phyloP scores from a whole-genome alignment of 2,797 vertebrate species.

The Ibycter americanus region DNA sequence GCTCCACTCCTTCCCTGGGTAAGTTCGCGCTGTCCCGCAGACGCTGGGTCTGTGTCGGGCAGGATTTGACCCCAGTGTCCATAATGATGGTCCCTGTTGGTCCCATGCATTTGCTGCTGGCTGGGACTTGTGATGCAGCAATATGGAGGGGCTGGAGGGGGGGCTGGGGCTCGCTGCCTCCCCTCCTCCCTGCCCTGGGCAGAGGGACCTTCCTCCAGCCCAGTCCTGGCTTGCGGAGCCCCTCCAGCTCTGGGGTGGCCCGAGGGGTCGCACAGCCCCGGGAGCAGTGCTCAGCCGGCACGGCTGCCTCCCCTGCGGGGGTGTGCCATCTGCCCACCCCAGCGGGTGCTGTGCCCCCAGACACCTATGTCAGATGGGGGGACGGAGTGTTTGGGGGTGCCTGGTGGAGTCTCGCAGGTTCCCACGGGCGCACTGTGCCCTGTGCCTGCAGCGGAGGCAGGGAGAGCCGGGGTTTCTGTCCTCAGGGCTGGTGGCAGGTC shows the following conservation, averaged over 20 bases:
- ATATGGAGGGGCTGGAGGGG: fast-evolving
- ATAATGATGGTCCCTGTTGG: too few relatives aligned
- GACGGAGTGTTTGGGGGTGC: background rate
- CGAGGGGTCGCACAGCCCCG: background rate
- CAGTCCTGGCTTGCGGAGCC: fast-evolving
- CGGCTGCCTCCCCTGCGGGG: background rate
- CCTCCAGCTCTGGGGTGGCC: background rate
- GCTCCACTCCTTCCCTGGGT: background rate
- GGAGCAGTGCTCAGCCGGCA: background rate
- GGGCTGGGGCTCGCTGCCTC: background rate
- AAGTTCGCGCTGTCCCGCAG: background rate
- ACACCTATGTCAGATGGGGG: fast-evolving
- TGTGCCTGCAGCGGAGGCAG: background rate
- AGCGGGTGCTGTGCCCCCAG: fast-evolving
- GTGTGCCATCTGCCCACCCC: fast-evolving
- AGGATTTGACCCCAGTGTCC: background rate
- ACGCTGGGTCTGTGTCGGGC: fast-evolving
- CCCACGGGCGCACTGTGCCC: background rate
- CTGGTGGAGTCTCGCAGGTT: background rate
- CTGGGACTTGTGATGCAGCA: background rate
- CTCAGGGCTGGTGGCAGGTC: background rate
- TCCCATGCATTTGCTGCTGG: fast-evolving
- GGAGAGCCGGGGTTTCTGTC: background rate
- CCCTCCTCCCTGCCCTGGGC: background rate
- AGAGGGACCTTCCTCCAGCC: too few relatives aligned